phyloP scores from a whole-genome alignment of 2,797 vertebrate genomes.

The Lagodon rhomboides region DNA sequence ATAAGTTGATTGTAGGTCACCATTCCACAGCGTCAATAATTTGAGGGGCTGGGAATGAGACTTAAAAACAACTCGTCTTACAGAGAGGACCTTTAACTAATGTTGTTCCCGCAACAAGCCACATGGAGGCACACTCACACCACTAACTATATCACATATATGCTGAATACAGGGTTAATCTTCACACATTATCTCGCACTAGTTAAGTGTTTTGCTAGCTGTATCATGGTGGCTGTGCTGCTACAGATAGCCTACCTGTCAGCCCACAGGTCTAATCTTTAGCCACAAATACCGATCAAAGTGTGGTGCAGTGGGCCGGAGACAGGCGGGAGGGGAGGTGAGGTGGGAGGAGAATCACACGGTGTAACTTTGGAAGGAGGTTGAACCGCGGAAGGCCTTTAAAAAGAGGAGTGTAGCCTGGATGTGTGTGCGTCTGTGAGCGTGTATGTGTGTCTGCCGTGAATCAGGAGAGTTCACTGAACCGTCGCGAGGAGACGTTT shows the following conservation, averaged over 20 bases:
- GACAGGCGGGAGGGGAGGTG: constrained; percentile 22
- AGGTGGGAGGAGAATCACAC: constrained; percentile 51
- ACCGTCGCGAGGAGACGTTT: constrained; percentile 76
- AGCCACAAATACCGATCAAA: background rate
- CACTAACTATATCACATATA: background rate
- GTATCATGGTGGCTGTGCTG: background rate
- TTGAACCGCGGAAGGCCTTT: constrained; percentile 27
- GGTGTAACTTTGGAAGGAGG: constrained; percentile 22
- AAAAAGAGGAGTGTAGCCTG: constrained; percentile 38
- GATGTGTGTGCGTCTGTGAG: background rate
- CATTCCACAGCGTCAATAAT: too few species aligned
- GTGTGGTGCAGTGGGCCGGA: background rate
- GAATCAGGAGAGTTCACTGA: constrained; percentile 61
- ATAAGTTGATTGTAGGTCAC: too few species aligned
- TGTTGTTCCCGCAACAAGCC: background rate
- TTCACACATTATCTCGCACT: background rate
- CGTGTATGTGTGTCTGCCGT: constrained; percentile 14
- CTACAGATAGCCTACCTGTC: background rate
- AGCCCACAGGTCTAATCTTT: background rate
- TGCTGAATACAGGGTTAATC: background rate
- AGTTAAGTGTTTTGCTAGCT: background rate
- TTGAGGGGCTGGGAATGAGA: too few species aligned
- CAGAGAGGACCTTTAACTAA: too few species aligned
- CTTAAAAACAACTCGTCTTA: too few species aligned
- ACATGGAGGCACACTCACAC: constrained; percentile 39